Conservation (phyloP, 2,113 vertebrate genomes). For the Nematolebias whitei region DNA sequence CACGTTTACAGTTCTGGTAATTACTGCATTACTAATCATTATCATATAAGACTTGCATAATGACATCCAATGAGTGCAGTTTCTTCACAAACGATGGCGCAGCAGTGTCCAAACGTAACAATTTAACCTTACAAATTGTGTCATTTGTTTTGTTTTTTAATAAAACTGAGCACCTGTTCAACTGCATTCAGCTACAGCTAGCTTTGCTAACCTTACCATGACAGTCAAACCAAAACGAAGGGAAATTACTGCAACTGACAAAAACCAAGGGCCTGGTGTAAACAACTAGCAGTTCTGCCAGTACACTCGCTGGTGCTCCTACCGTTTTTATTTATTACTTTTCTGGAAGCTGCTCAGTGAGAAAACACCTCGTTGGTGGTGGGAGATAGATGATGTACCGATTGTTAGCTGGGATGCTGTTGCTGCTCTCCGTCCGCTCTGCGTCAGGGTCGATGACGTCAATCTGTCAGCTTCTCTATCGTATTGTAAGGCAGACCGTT, state of each 20-base stretch:
- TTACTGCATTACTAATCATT: constrained; percentile 31
- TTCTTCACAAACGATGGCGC: neutral
- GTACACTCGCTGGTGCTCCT: constrained; percentile 50
- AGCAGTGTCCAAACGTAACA: neutral
- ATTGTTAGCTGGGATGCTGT: constrained; percentile 53
- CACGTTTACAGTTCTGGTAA: constrained; percentile 1
- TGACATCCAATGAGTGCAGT: neutral
- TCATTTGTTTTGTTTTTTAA: neutral
- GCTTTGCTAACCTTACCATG: constrained; percentile 55
- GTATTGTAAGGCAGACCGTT: constrained; percentile 24
- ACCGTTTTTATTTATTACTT: constrained; percentile 64
- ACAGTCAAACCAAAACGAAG: constrained; percentile 49
- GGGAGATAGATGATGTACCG: constrained; percentile 34
- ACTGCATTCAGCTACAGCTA: constrained; percentile 50
- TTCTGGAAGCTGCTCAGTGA: constrained; percentile 65
- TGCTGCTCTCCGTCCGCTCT: constrained; percentile 57
- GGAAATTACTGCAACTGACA: constrained; percentile 19
- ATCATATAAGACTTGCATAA: neutral
- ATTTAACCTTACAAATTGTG: neutral
- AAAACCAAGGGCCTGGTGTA: neutral
- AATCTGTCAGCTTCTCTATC: constrained; percentile 58
- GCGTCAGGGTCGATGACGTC: constrained; percentile 81
- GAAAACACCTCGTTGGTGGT: constrained; percentile 42
- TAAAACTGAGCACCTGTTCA: constrained; percentile 47
- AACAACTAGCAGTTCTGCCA: neutral